Percentiles rank a stretch among this genome's conserved stretches.
Evolutionary conservation across 1,140 invertebrate species (phyloP).

Genomic region (Gyrodactylus salaris): DNA sequence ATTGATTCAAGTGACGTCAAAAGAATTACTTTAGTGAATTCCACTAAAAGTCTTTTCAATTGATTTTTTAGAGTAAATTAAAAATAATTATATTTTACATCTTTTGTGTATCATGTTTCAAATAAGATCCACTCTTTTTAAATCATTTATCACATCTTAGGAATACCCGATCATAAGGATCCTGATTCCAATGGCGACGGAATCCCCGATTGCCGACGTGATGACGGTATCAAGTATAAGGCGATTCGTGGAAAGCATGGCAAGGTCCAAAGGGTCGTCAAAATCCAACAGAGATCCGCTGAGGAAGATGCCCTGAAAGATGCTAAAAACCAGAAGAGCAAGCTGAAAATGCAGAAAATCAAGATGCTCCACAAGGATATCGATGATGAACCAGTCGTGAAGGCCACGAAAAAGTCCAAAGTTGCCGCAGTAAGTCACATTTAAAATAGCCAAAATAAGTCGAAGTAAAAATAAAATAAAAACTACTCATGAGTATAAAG

Average conservation of each 20-base stretch:
- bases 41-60: no score
- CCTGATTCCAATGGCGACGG: constrained; percentile 11
- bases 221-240: constrained; percentile 2
- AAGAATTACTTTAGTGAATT: no score
- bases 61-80: no score
- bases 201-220: constrained; percentile 10
- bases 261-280: constrained; percentile 3
- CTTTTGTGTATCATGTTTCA: no score
- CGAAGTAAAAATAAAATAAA: background rate
- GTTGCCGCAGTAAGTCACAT: no score
- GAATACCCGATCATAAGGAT: constrained; percentile 7
- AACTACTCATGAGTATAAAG: no score
- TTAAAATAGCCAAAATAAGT: background rate
- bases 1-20: no score
- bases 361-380: background rate
- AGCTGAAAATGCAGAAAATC: constrained; percentile 1
- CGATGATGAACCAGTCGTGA: background rate
- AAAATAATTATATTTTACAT: no score
- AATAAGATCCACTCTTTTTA: background rate
- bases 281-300: constrained; percentile 4
- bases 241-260: background rate
- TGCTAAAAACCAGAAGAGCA: constrained; percentile 8
- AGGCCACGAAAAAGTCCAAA: background rate
- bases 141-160: background rate
- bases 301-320: constrained; percentile 3